phyloP scores from a whole-genome alignment of 2,888 invertebrate genomes.

The Hecatera dysodea region DNA sequence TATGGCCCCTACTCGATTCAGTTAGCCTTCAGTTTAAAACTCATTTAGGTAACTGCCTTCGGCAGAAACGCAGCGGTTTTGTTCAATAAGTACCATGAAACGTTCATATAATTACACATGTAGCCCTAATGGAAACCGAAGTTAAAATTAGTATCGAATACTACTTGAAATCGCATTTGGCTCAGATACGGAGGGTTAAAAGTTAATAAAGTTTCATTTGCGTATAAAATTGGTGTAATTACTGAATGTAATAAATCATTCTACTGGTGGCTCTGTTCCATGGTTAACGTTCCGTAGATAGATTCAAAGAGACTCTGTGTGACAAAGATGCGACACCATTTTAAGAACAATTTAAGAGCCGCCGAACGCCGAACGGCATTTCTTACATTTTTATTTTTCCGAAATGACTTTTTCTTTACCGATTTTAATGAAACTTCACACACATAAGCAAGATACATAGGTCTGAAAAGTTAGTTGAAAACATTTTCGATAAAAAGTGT shows the following conservation, averaged over 20 bases:
- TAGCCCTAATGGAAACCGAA: slow-evolving; percentile 27
- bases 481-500: too few species aligned
- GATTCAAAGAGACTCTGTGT: not conserved
- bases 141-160: slow-evolving; percentile 37
- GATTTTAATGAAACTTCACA: too few species aligned
- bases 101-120: slow-evolving; percentile 12
- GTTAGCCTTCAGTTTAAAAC: too few species aligned
- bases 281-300: not conserved
- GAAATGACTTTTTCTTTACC: too few species aligned
- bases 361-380: too few species aligned
- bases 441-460: too few species aligned
- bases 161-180: slow-evolving; percentile 52
- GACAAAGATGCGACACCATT: not conserved
- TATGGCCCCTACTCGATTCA: too few species aligned
- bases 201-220: slow-evolving; percentile 37
- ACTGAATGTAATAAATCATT: slow-evolving; percentile 30
- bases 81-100: not conserved
- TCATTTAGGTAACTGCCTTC: not conserved
- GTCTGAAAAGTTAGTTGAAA: too few species aligned
- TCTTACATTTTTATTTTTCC: too few species aligned
- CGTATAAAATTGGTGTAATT: slow-evolving; percentile 19
- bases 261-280: slow-evolving; percentile 9
- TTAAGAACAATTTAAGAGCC: too few species aligned
- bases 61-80: not conserved
- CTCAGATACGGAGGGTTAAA: slow-evolving; percentile 28